Evolutionary conservation across 1,140 invertebrate species (phyloP), one percentile per base, ranked within the genome.

Genomic region (Goniozus legneri): DNA sequence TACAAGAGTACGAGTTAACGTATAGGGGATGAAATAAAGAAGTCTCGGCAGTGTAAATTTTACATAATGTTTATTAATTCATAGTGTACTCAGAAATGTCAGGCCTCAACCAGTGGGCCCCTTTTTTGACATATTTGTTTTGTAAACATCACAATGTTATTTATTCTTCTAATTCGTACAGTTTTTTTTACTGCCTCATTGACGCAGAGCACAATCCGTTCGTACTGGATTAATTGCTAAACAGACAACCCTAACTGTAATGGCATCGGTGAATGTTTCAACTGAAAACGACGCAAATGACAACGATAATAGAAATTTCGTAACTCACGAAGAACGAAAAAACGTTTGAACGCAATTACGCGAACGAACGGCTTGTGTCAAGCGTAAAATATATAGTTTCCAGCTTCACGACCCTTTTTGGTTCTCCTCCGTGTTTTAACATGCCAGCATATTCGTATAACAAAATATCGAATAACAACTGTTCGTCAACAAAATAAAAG

Each of bases 31-130:
- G n/a, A n/a, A n/a, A n/a, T n/a, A n/a, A n/a, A n/a, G n/a, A n/a
- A n/a, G n/a, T n/a, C n/a, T n/a, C n/a, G n/a, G n/a, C n/a, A n/a
- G n/a, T 27, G 40, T 67, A 64, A 67, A 67, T 71, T 70, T 67
- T 69, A 70, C 63, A 70, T 69, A 65, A 58, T 63, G 54, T 67
- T 69, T 70, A 69, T 70, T 67, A 69, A n/a, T 62, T 69, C 57
- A 60, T 69, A 68, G 47, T 69, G 67, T 67, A 69, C 53, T 69
- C 60, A 59, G 61, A 68, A 68, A 69, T 67, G 57, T 67, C 48
- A 48, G 57, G 61, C 64, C 67, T 53, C 67, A 71, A 70, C 69
- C 69, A 70, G 69, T 71, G 63, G 66, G 69, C 65, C 64, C 62
- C 43, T 52, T 51, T 60, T 57, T 60, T 49, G 65, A 69, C 60